Percentiles rank a stretch among this genome's conserved stretches.
phyloP scores from a whole-genome alignment of 1,140 invertebrate species.

The Phthorimaea operculella region DNA sequence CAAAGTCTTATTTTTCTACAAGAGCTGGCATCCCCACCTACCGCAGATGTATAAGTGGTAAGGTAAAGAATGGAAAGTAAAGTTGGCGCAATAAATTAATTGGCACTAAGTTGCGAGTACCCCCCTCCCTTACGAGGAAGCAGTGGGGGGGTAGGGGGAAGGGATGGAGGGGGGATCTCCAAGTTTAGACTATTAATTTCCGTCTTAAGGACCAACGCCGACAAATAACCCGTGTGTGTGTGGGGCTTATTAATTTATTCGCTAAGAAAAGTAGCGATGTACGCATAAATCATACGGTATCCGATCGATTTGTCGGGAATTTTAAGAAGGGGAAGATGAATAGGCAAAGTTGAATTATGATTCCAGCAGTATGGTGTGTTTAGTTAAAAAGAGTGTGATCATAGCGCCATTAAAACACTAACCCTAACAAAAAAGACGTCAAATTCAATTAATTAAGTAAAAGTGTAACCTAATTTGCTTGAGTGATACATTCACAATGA shows the following conservation, averaged over 20 bases:
- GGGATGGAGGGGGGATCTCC: conserved; percentile 40
- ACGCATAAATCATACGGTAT: no score
- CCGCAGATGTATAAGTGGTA: conserved; percentile 38
- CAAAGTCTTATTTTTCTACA: not conserved
- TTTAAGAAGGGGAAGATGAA: no score
- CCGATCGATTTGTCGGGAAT: no score
- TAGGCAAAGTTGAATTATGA: no score
- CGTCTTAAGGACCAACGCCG: conserved; percentile 44
- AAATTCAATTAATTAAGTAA: no score
- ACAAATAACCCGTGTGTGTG: conserved; percentile 42
- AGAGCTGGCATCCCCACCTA: conserved; percentile 29
- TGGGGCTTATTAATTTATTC: conserved; percentile 3
- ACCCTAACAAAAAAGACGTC: no score
- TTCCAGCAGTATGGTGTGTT: no score
- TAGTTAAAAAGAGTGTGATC: no score
- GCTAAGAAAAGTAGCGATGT: conserved; percentile 2
- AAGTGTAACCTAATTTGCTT: no score
- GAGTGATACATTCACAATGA: no score
- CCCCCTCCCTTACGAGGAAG: no score
- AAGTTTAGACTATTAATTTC: conserved; percentile 65
- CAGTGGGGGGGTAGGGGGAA: conserved; percentile 11
- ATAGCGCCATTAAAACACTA: no score
- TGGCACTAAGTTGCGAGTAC: conserved; percentile 49
- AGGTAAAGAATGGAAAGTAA: conserved; percentile 57
- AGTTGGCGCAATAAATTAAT: conserved; percentile 62